Evolutionary conservation across 2,888 invertebrate genomes (phyloP).

Genomic region (Melangyna quadrimaculata): DNA sequence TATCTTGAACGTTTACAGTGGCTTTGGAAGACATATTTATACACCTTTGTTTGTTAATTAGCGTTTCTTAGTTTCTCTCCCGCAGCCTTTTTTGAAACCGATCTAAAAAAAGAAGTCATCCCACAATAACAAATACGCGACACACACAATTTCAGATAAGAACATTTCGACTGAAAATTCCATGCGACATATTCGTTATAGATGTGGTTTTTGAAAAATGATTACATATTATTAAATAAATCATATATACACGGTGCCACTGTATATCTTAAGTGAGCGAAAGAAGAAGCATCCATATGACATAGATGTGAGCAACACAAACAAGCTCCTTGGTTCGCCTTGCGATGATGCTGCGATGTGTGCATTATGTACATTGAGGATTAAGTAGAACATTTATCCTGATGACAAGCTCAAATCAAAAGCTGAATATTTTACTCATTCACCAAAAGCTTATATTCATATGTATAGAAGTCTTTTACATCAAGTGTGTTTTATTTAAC

Average conservation of each 20-base stretch:
- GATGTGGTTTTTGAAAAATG: neutral
- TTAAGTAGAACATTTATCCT: slow-evolving; percentile 44
- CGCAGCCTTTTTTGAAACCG: neutral
- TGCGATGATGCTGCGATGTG: neutral
- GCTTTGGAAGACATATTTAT: slow-evolving; percentile 1
- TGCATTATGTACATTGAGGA: neutral
- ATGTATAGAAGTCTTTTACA: neutral
- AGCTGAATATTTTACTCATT: slow-evolving; percentile 28
- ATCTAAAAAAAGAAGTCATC: neutral
- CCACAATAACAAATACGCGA: neutral
- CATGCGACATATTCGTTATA: neutral
- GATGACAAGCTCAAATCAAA: slow-evolving; percentile 43
- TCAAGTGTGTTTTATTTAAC: slow-evolving; percentile 55
- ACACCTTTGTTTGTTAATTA: neutral
- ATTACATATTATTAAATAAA: neutral
- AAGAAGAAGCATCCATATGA: neutral
- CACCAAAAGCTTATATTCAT: neutral
- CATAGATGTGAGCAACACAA: neutral
- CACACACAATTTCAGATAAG: neutral
- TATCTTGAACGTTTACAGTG: neutral
- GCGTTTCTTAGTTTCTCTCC: neutral
- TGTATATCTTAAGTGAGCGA: neutral
- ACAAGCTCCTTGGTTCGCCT: neutral
- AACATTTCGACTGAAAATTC: neutral
- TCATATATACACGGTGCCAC: neutral